These are phyloP conservation scores for Bradypus variegatus DNA, from an alignment of 2,797 vertebrate genomes.

Conservation along the genomic window DNA sequence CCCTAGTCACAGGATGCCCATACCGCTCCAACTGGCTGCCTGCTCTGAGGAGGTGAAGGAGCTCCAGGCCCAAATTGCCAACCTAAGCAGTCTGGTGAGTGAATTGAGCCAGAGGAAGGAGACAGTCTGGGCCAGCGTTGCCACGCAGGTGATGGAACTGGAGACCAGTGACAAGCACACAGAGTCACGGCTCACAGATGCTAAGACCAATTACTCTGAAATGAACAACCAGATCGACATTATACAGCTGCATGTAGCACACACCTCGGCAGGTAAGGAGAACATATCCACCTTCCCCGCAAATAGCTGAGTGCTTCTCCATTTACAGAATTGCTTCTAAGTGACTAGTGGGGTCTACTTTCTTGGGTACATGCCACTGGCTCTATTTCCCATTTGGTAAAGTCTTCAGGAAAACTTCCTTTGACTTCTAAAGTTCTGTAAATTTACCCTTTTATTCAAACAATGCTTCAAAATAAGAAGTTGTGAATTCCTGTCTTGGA, in stretches of 20 bases:
- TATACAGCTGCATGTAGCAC: conserved; percentile 92
- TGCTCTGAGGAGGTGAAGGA: conserved; percentile 90
- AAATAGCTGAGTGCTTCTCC: not conserved
- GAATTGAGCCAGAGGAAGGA: conserved; percentile 90
- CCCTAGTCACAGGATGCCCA: conserved; percentile 63
- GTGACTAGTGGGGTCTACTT: not conserved
- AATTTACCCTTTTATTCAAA: not conserved
- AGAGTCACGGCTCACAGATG: conserved; percentile 85
- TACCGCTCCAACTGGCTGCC: conserved; percentile 53
- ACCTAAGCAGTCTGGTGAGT: conserved; percentile 86
- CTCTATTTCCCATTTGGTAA: not conserved
- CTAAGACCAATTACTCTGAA: conserved; percentile 94
- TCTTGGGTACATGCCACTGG: not conserved
- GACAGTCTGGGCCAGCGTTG: conserved; percentile 81
- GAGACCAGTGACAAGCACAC: conserved; percentile 85
- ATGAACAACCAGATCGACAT: conserved; percentile 95
- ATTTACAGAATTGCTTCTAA: not conserved
- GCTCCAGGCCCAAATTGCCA: conserved; percentile 90
- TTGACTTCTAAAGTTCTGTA: not conserved
- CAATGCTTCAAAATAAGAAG: not conserved
- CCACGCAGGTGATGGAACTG: conserved; percentile 92
- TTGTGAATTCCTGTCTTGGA: not conserved
- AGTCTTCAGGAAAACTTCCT: not conserved
- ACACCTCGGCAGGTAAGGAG: conserved; percentile 92
- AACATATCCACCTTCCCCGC: not conserved